Evolutionary conservation across 2,113 vertebrate species (phyloP).

Genomic region (Coturnix japonica): DNA sequence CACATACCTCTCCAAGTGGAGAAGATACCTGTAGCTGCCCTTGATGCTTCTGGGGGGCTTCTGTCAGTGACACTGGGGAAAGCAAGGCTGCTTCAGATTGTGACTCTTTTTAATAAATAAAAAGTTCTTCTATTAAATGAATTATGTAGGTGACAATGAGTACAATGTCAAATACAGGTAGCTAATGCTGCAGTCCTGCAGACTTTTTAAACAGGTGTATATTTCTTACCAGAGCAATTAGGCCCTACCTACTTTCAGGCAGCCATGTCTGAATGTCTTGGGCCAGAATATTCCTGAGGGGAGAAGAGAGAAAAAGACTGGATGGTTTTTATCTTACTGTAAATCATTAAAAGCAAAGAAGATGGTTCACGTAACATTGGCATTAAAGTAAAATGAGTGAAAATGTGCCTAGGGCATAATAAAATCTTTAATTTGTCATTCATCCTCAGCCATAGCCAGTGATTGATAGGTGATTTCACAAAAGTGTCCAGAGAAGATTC

Average conservation of each 20-base stretch:
- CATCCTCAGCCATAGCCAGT: slow-evolving; percentile 59
- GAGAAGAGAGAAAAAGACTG: background rate
- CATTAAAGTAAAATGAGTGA: slow-evolving; percentile 74
- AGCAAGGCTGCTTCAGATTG: background rate
- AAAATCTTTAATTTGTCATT: slow-evolving; percentile 74
- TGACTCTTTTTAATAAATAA: background rate
- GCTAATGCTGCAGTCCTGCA: background rate
- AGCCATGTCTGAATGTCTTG: background rate
- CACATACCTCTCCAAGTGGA: background rate
- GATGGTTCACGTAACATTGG: slow-evolving; percentile 71
- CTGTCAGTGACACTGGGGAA: background rate
- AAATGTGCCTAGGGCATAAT: slow-evolving; percentile 65
- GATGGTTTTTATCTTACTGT: slow-evolving; percentile 53
- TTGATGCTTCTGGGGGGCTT: background rate
- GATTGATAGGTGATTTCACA: slow-evolving; percentile 69
- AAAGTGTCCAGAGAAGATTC: slow-evolving; percentile 69
- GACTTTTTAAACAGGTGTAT: background rate
- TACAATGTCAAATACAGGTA: background rate
- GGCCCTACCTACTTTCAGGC: background rate
- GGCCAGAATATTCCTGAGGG: background rate
- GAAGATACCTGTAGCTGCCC: background rate
- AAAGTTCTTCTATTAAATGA: background rate
- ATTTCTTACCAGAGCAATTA: background rate
- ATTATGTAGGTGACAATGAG: background rate
- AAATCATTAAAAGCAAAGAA: slow-evolving; percentile 67